A percentile compares a stretch with the other conserved stretches of the same genome.
These are phyloP conservation scores for Cygnus atratus DNA, from an alignment of 2,113 vertebrate species.

Conservation along the genomic window DNA sequence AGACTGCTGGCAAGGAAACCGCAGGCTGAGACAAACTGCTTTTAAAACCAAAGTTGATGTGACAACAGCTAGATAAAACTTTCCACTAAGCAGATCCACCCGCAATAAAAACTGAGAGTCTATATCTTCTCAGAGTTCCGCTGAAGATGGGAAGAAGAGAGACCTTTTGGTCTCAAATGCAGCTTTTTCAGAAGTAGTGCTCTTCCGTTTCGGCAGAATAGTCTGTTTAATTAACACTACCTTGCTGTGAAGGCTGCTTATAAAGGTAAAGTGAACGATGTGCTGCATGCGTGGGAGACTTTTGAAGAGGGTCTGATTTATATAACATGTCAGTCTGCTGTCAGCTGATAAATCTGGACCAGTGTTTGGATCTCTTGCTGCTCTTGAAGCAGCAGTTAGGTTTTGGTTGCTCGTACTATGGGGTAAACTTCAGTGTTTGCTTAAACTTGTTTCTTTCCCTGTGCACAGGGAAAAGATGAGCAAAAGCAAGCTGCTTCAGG, in stretches of 20 bases:
- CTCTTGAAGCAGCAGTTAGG: background rate
- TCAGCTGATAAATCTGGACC: background rate
- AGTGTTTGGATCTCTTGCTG: background rate
- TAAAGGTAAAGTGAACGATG: background rate
- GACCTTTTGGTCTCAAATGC: background rate
- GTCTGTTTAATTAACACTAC: background rate
- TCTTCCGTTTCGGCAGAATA: background rate
- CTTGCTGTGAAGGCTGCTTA: background rate
- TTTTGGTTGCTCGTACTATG: background rate
- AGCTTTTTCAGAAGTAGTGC: background rate
- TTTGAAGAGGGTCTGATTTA: background rate
- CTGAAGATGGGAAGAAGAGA: background rate
- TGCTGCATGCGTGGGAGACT: background rate
- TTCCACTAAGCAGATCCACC: background rate
- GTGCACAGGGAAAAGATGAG: background rate
- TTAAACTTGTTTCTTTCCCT: conserved; percentile 5
- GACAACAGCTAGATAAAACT: background rate
- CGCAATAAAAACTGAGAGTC: background rate
- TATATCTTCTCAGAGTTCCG: background rate
- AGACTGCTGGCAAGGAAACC: background rate
- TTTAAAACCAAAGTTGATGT: background rate
- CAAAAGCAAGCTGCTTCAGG: conserved; percentile 32
- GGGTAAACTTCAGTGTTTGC: background rate
- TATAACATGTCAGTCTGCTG: background rate
- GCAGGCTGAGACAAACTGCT: background rate